phyloP scores from a whole-genome alignment of 2,797 vertebrate species.

The Amphiprion clarkii region DNA sequence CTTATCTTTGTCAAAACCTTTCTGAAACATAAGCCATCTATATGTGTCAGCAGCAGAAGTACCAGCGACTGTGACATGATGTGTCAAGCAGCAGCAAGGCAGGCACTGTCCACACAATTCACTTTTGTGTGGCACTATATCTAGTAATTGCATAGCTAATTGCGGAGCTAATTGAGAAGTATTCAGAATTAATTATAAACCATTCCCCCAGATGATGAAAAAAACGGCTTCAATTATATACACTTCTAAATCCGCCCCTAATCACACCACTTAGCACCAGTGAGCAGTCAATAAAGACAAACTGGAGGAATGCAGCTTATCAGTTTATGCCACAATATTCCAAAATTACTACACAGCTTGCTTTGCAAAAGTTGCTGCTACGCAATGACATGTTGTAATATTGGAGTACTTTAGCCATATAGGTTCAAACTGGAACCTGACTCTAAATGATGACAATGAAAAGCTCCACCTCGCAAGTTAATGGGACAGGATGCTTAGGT shows the following conservation, averaged over 20 bases:
- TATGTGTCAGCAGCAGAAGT: slow-evolving; percentile 10
- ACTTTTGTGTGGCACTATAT: slow-evolving; percentile 43
- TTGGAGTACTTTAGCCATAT: no score
- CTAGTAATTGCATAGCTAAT: slow-evolving; percentile 67
- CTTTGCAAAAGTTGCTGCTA: slow-evolving; percentile 20
- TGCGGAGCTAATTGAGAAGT: slow-evolving; percentile 64
- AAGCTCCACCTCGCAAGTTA: no score
- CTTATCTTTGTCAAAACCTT: slow-evolving; percentile 22
- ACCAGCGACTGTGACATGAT: neutral
- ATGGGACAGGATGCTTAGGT: no score
- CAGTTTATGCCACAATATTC: slow-evolving; percentile 27
- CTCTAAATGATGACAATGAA: no score
- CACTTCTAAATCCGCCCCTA: slow-evolving; percentile 62
- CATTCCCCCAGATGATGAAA: slow-evolving; percentile 59
- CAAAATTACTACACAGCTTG: slow-evolving; percentile 7
- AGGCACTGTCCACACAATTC: slow-evolving; percentile 41
- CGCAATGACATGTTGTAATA: no score
- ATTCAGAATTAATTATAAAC: slow-evolving; percentile 74
- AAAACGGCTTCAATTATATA: slow-evolving; percentile 61
- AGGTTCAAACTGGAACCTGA: no score
- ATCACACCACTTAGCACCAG: slow-evolving; percentile 58
- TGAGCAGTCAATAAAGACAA: slow-evolving; percentile 49
- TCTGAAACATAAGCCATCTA: slow-evolving; percentile 20
- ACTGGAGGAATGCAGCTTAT: slow-evolving; percentile 38
- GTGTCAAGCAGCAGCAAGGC: slow-evolving; percentile 24